Evolutionary conservation across 2,888 invertebrate genomes (phyloP), one percentile per base, ranked within the genome.

Genomic region (Trisateles emortualis): DNA sequence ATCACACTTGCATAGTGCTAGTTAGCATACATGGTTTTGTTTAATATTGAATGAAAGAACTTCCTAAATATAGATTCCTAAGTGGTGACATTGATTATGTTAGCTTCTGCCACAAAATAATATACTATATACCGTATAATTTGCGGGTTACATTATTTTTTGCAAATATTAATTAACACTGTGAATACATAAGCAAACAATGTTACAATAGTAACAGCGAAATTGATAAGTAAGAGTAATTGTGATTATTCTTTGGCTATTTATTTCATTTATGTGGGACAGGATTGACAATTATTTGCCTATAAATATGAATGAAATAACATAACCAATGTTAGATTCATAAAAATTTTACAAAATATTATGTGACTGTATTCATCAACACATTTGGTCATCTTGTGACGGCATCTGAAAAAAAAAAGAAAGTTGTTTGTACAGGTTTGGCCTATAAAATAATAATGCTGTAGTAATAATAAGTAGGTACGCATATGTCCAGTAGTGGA

Each of bases 331-430:
- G 60, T 65, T 71, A 68, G 62, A 67, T 60, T 41, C 52, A 61
- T 59, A 61, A 73, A 62, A 64, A 63, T 68, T 68, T 72, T 64
- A 70, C 64, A 72, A 70, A 69, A 65, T 58, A 65, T 64, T 61
- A 70, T 68, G 59, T 57, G 59, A 64, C 49, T 54, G 44, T 55
- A 50, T 60, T 55, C 67, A 84, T 90, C 88, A 92, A 89, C 90
- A 90, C 91, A 92, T 92, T 74, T 93, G 88, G 68, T 93, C 91
- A 70, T 93, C 93, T 68, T 87, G 89, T 68, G 88, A 67, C 58
- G 83, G 88, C 83, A 85, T 88, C 94, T 94, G 87, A 50, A 92
- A 93, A 56, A 53, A 60, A 64, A 22, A 32, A 41, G n/a, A n/a
- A n/a, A n/a, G n/a, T n/a, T n/a, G n/a, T n/a, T n/a, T n/a, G n/a